These are phyloP conservation scores for Coelinius sp. DNA, from an alignment of 2,888 invertebrate species.

Conservation along the genomic window DNA sequence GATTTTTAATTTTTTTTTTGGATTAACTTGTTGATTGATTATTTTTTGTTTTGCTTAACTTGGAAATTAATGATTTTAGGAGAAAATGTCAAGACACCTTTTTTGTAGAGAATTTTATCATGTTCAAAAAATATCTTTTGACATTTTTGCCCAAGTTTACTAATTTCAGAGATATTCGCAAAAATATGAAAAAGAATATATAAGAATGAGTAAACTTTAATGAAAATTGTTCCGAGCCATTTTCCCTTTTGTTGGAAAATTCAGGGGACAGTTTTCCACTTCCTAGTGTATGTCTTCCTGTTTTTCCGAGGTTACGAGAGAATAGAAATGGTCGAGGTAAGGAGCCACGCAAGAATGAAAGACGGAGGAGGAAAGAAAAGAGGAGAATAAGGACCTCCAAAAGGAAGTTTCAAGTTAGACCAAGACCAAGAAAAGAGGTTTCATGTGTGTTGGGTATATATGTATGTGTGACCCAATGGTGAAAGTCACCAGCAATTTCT, in stretches of 20 bases:
- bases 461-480: constrained; percentile 25
- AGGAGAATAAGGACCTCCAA: background rate
- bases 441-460: constrained; percentile 19
- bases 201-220: no score
- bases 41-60: no score
- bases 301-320: background rate
- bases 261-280: background rate
- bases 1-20: background rate
- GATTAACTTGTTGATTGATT: no score
- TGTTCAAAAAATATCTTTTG: no score
- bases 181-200: no score
- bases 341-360: background rate
- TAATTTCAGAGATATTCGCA: no score
- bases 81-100: no score
- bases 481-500: constrained; percentile 47
- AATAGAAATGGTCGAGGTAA: constrained; percentile 20
- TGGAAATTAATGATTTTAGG: no score
- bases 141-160: no score
- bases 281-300: constrained; percentile 2
- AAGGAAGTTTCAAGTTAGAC: constrained; percentile 8
- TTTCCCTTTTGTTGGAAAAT: constrained; percentile 3
- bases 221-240: background rate
- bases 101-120: no score
- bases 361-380: background rate
- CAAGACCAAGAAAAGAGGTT: constrained; percentile 12